Percentiles rank a stretch among this genome's conserved stretches.
phyloP scores from a whole-genome alignment of 2,113 vertebrate genomes.

The Mustela nigripes region DNA sequence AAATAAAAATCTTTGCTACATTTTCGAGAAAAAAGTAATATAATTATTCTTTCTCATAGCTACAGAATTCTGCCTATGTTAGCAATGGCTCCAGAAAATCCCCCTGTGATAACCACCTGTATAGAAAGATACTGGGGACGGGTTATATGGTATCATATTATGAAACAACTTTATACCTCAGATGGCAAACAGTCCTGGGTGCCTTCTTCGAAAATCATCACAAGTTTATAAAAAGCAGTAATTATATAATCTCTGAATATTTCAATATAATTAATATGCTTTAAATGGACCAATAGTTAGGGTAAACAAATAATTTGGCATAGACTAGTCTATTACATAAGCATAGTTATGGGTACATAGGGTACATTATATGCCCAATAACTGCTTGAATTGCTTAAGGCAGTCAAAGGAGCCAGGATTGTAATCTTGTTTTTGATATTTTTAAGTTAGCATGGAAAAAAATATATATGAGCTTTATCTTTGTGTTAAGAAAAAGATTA shows the following conservation, averaged over 20 bases:
- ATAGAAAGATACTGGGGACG: background rate
- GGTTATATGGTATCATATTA: background rate
- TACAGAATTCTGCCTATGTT: background rate
- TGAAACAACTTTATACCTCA: background rate
- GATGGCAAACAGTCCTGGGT: background rate
- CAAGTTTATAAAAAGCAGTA: background rate
- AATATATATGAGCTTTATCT: background rate
- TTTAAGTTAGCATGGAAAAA: background rate
- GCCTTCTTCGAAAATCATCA: background rate
- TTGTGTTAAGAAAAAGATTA: conserved; percentile 21
- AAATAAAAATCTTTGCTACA: background rate
- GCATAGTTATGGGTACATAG: background rate
- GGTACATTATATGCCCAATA: background rate
- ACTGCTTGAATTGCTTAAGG: background rate
- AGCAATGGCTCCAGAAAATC: background rate
- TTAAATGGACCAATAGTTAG: background rate
- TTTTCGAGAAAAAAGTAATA: background rate
- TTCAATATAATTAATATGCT: background rate
- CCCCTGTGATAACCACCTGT: background rate
- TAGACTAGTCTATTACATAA: background rate
- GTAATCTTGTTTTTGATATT: background rate
- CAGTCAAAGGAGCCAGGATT: background rate
- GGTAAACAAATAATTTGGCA: background rate
- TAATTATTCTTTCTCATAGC: background rate
- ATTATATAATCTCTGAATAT: background rate